Base-by-base conservation (phyloP, 2,888 invertebrate species). In the Slavum lentiscoides region DNA sequence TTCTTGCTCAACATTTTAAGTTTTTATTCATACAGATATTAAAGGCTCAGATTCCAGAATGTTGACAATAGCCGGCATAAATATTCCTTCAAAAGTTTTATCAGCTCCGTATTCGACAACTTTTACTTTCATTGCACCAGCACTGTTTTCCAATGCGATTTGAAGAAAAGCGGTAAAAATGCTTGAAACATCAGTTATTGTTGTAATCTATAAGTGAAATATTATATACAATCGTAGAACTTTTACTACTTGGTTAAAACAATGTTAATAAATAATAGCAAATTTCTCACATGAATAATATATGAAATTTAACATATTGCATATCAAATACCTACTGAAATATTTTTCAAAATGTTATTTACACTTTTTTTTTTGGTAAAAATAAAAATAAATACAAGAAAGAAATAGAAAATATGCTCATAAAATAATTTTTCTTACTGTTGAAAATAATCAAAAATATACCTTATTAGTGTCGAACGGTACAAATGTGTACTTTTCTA, bases 401-500 rank as follows among this genome's bases (percentile, higher is more conserved):
- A 49, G 11, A 49, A 55, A 55, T 55, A 19, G 8, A 6, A 55
- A 19, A 19, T 55, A 53, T 55, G 19, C 19, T 55, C 1, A 19
- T 55, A 55, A 1, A 30, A 55, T 55, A 55, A 55, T 19, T 5
- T 4, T 55, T 55, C 7, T 55, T 55, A 55, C 6, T 19, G 17
- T 55, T 19, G 6, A 19, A 55, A 19, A 55, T 55, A 19, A 19
- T 55, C 0, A 11, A 11, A 49, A 49, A 8, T 53, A 19, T 80
- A 85, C 85, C 83, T 84, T 84, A 43, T 83, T 82, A 23, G 37
- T 91, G 83, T 90, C 89, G 85, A 93, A 93, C 1, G 96, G 93
- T 82, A 94, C 88, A 86, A 96, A 97, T 69, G 89, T 88, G 87
- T 94, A 96, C 84, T 91, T 91, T 87, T 98, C 97, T 23, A 95